phyloP scores from a whole-genome alignment of 1,140 invertebrate species.

The Diprion similis region DNA sequence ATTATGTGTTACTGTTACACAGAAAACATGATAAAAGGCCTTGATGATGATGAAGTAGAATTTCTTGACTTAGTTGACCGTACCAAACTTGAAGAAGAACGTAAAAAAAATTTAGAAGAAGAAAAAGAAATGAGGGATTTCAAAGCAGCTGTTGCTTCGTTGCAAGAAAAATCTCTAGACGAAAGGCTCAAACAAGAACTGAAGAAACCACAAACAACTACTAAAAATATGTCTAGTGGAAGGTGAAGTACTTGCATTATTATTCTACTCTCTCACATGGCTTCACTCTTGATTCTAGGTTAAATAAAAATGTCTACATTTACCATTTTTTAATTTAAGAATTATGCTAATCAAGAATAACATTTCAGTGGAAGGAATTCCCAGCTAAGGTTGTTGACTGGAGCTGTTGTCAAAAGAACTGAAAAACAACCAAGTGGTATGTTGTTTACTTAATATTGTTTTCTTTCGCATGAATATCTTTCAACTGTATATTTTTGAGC shows the following conservation, averaged over 20 bases:
- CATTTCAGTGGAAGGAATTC: conserved; percentile 51
- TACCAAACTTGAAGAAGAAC: conserved; percentile 83
- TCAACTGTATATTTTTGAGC: too few species aligned
- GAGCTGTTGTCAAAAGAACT: conserved; percentile 66
- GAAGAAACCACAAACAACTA: conserved; percentile 48
- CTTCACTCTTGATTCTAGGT: conserved; percentile 5
- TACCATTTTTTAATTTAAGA: conserved; percentile 18
- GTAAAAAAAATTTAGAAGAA: conserved; percentile 81
- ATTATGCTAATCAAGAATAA: conserved; percentile 20
- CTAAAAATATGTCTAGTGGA: conserved; percentile 44
- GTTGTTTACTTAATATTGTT: conserved; percentile 20
- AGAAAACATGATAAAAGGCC: conserved; percentile 94
- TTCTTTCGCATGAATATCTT: not conserved
- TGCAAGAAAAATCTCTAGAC: conserved; percentile 78
- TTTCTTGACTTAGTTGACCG: conserved; percentile 90
- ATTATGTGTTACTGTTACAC: conserved; percentile 40
- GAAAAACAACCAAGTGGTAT: conserved; percentile 61
- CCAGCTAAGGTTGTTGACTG: conserved; percentile 67
- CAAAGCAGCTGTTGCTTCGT: conserved; percentile 76
- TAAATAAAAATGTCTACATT: conserved; percentile 19
- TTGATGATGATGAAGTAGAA: conserved; percentile 94
- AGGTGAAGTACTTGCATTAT: conserved; percentile 37
- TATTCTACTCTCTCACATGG: not conserved
- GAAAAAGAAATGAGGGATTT: conserved; percentile 83
- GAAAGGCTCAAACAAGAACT: conserved; percentile 68